Percentiles rank a stretch among this genome's conserved stretches.
Evolutionary conservation across 2,113 vertebrate genomes (phyloP).

Genomic region (Prochilodus magdalenae): DNA sequence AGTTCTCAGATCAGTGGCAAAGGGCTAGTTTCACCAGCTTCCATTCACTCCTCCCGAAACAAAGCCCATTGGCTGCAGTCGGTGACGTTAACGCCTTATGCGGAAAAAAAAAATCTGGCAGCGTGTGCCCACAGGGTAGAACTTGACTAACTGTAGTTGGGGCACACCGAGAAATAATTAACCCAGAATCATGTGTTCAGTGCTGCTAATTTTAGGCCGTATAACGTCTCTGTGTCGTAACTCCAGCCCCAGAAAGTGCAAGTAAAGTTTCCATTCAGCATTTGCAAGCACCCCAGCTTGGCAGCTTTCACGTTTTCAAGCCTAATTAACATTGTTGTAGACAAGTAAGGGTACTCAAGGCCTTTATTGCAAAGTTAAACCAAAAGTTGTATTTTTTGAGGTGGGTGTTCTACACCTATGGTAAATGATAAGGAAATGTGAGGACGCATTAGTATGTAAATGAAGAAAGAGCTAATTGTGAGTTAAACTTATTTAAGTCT

Average conservation of each 20-base stretch:
- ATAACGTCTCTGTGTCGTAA: slow-evolving; percentile 42
- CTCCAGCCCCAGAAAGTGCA: slow-evolving; percentile 40
- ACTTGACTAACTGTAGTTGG: slow-evolving; percentile 17
- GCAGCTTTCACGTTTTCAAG: not conserved
- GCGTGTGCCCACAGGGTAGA: slow-evolving; percentile 23
- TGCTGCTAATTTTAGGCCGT: slow-evolving; percentile 54
- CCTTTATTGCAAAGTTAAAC: not conserved
- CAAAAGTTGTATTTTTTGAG: not conserved
- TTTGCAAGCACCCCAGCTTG: slow-evolving; percentile 16
- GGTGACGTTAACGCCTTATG: not conserved
- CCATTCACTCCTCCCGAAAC: slow-evolving; percentile 3
- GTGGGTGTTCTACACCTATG: not conserved
- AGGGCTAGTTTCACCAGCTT: not conserved
- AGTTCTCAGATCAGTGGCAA: not conserved
- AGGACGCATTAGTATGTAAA: not conserved
- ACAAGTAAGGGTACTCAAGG: not conserved
- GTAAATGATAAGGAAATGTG: not conserved
- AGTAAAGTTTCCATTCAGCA: slow-evolving; percentile 39
- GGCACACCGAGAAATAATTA: slow-evolving; percentile 51
- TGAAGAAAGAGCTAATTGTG: not conserved
- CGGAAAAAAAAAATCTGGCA: slow-evolving; percentile 18
- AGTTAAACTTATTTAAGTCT: not conserved
- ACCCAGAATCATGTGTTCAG: slow-evolving; percentile 48
- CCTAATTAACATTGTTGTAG: slow-evolving; percentile 34
- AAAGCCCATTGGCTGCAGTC: slow-evolving; percentile 9